Evolutionary conservation across 1,140 invertebrate species (phyloP).

Genomic region (Cheumatopsyche charites): DNA sequence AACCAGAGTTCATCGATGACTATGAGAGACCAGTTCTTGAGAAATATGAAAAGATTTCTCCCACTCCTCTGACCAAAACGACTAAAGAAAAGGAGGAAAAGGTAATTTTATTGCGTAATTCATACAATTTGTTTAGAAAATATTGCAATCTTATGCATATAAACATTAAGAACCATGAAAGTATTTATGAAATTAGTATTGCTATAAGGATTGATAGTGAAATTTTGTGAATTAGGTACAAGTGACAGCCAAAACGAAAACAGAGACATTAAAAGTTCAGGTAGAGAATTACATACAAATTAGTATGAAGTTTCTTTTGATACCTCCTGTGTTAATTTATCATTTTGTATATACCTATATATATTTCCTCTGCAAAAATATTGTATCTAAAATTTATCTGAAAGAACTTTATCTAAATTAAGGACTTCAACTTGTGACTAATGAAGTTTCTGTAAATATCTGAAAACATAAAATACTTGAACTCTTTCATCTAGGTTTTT

Average conservation of each 20-base stretch:
- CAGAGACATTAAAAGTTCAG: conserved; percentile 34
- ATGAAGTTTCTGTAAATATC: conserved; percentile 1
- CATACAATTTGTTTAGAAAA: not conserved
- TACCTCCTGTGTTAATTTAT: not conserved
- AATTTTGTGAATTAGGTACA: conserved; percentile 34
- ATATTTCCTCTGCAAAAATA: not conserved
- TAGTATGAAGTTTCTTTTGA: conserved; percentile 3
- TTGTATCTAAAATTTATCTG: conserved; percentile 3
- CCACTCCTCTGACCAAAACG: conserved; percentile 52
- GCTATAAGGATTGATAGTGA: too few relatives aligned
- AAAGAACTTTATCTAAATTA: too few relatives aligned
- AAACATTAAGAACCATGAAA: too few relatives aligned
- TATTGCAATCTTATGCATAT: too few relatives aligned
- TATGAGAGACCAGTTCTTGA: conserved; percentile 66
- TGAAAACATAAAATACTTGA: not conserved
- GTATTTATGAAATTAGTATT: not conserved
- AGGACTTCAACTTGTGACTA: conserved; percentile 14
- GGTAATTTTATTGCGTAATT: conserved; percentile 46
- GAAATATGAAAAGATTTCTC: conserved; percentile 61
- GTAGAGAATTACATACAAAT: conserved; percentile 22
- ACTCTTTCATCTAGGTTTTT: too few relatives aligned
- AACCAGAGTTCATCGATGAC: conserved; percentile 63
- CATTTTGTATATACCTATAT: not conserved
- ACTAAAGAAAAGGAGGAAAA: conserved; percentile 56
- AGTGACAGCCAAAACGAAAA: conserved; percentile 29